A percentile compares a stretch with the other conserved stretches of the same genome.
Evolutionary conservation across 2,888 invertebrate species (phyloP).

Genomic region (Nomada fabriciana): DNA sequence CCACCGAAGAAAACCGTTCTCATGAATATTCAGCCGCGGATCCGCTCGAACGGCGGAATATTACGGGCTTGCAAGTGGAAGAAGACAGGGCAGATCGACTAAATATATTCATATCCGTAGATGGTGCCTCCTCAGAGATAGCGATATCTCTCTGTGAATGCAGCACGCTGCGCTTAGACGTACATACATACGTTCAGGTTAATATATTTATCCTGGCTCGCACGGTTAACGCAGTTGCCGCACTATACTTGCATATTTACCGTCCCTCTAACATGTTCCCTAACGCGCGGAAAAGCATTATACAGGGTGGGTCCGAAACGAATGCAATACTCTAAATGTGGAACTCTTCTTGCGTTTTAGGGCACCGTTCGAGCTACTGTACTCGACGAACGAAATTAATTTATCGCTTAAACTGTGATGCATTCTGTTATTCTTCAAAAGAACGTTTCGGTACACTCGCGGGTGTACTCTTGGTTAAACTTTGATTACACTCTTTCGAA

Average conservation of each 20-base stretch:
- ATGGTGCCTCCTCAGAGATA: slow-evolving; percentile 52
- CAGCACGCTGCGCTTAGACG: slow-evolving; percentile 22
- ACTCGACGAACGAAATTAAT: too few relatives aligned
- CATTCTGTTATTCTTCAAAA: too few relatives aligned
- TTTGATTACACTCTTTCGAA: too few relatives aligned
- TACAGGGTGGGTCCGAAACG: too few relatives aligned
- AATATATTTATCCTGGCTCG: slow-evolving; percentile 63
- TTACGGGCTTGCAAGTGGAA: slow-evolving; percentile 24
- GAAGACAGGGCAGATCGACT: slow-evolving; percentile 30
- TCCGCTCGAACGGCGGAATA: slow-evolving; percentile 49
- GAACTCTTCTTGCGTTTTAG: too few relatives aligned
- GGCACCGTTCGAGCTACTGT: not conserved
- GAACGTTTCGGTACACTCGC: too few relatives aligned
- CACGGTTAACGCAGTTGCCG: slow-evolving; percentile 27
- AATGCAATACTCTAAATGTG: too few relatives aligned
- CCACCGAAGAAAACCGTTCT: slow-evolving; percentile 27
- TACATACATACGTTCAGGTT: slow-evolving; percentile 43
- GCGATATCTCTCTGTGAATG: slow-evolving; percentile 59
- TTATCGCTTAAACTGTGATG: too few relatives aligned
- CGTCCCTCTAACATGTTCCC: not conserved
- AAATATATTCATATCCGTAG: slow-evolving; percentile 62
- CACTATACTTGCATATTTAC: not conserved
- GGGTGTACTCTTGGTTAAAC: too few relatives aligned
- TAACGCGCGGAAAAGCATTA: not conserved
- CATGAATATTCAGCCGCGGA: slow-evolving; percentile 64